Evolutionary conservation across 2,797 vertebrate species (phyloP), one percentile per base, ranked within the genome.

Genomic region (Orestias chungarensis): DNA sequence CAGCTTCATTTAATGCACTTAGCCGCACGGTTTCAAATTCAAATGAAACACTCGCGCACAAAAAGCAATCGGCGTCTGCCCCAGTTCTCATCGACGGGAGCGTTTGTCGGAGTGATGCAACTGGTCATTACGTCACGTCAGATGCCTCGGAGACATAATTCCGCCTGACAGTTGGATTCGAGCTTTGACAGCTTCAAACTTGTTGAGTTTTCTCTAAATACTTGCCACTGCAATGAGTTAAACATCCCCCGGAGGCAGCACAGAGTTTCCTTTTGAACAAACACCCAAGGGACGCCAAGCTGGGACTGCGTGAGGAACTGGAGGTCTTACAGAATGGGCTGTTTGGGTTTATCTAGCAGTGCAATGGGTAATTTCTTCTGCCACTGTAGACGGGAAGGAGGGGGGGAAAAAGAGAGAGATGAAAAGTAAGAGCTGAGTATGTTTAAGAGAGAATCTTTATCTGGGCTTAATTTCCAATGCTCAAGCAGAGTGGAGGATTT

Each of bases 401-500:
- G 82, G 79, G 49, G 75, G 72, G 52, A 66, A 35, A 43, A 64
- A 87, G 91, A 93, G 91, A 93, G 76, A 87, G 94, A 94, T 91
- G 94, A 90, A 91, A 85, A 82, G 82, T 70, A 85, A 86, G 64
- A 94, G 93, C 94, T 88, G 94, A 95, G 93, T 94, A 94, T 94
- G 94, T 95, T 96, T 96, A 96, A 96, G 96, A 96, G 96, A 96
- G 94, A 97, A 96, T 98, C 96, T 97, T 97, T 97, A 97, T 96
- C 95, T 94, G 93, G 95, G 95, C 95, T 96, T 98, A 97, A 97
- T 97, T 95, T 97, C 91, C 95, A 93, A 94, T 96, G 94, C 94
- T 96, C 94, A 93, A 94, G 94, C 95, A 94, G 93, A 96, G 93
- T 89, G 94, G 92, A 93, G 93, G 93, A 95, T 94, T 92, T 93